phyloP scores from a whole-genome alignment of 2,113 vertebrate genomes.

The Trinectes maculatus region DNA sequence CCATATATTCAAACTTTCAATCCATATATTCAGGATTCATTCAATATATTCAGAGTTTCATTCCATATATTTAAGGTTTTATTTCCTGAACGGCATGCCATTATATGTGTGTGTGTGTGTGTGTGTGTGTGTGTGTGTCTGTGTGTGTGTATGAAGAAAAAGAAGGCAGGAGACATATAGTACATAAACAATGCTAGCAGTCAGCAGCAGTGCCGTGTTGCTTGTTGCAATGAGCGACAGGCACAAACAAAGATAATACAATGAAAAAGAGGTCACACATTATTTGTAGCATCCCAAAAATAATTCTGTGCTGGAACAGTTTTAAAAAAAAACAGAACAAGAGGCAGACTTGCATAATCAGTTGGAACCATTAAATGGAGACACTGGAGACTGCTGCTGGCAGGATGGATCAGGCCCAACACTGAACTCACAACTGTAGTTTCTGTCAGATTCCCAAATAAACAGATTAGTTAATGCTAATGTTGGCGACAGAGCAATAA shows the following conservation, averaged over 20 bases:
- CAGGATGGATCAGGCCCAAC: neutral
- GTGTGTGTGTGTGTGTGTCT: too few relatives aligned
- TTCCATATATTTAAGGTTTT: too few relatives aligned
- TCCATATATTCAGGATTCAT: too few relatives aligned
- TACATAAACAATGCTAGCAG: conserved; percentile 1
- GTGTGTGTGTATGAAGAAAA: too few relatives aligned
- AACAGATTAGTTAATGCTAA: neutral
- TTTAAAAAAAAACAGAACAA: conserved; percentile 9
- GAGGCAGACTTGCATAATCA: neutral
- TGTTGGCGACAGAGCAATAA: too few relatives aligned
- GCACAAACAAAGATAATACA: conserved; percentile 1
- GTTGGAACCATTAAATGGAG: neutral
- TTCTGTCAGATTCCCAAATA: neutral
- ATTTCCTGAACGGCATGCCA: too few relatives aligned
- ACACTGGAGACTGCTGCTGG: neutral
- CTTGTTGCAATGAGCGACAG: neutral
- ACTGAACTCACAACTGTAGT: neutral
- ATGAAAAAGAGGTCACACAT: neutral
- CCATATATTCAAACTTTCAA: too few relatives aligned
- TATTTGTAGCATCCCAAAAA: neutral
- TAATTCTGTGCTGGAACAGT: conserved; percentile 1
- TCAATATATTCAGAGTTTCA: too few relatives aligned
- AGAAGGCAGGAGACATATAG: too few relatives aligned
- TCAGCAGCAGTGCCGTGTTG: neutral
- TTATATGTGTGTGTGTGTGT: too few relatives aligned